Evolutionary conservation across 2,113 vertebrate genomes (phyloP).

Genomic region (Panthera leo): DNA sequence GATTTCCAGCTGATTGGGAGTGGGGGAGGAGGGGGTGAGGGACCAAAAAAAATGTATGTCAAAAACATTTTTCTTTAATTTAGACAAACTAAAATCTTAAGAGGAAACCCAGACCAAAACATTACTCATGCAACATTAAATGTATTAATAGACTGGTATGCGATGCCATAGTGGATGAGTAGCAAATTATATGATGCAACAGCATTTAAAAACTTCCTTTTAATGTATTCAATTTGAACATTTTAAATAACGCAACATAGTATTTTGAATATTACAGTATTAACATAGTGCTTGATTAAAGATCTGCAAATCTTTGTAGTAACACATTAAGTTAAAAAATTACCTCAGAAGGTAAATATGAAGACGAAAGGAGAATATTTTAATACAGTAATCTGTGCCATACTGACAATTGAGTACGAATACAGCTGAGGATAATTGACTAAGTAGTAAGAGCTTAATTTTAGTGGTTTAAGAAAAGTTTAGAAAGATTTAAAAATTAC

Average conservation of each 20-base stretch:
- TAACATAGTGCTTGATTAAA: conserved; percentile 86
- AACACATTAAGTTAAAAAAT: conserved; percentile 84
- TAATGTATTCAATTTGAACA: conserved; percentile 83
- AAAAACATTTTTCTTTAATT: conserved; percentile 57
- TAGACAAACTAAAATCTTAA: conserved; percentile 62
- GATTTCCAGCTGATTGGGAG: conserved; percentile 55
- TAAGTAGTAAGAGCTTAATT: conserved; percentile 83
- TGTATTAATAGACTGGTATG: conserved; percentile 70
- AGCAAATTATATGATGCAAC: conserved; percentile 81
- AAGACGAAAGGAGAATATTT: conserved; percentile 80
- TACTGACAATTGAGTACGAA: conserved; percentile 82
- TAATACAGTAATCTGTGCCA: conserved; percentile 81
- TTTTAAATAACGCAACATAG: conserved; percentile 83
- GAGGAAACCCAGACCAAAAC: conserved; percentile 73
- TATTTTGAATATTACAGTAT: conserved; percentile 84
- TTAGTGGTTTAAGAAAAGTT: conserved; percentile 83
- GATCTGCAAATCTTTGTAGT: conserved; percentile 81
- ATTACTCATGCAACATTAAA: conserved; percentile 70
- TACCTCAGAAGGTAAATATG: conserved; percentile 82
- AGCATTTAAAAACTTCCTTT: conserved; percentile 74
- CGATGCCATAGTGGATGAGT: conserved; percentile 66
- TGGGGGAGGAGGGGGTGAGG: too few species aligned
- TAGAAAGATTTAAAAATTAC: conserved; percentile 82
- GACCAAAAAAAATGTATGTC: conserved; percentile 53
- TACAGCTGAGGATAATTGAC: conserved; percentile 83